Evolutionary conservation across 1,140 invertebrate species (phyloP).

Genomic region (Hydropsyche tenuis): DNA sequence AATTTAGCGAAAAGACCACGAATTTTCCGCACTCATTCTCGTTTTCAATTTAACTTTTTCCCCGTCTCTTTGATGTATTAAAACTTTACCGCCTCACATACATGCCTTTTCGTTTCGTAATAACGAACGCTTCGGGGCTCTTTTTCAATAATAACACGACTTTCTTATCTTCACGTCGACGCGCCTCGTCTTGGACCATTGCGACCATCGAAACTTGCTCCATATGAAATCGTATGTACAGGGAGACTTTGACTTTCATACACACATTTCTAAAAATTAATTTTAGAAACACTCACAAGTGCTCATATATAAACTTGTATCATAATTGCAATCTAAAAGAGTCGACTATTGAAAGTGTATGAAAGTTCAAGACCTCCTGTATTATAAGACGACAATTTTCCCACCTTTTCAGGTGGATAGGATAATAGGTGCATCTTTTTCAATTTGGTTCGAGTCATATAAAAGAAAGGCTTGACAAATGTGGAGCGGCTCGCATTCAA

Average conservation of each 20-base stretch:
- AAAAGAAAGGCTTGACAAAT: constrained; percentile 34
- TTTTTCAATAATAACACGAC: not conserved
- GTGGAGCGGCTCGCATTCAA: constrained; percentile 21
- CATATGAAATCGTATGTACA: too few species aligned
- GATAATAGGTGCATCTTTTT: constrained; percentile 1
- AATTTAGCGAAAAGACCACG: too few species aligned
- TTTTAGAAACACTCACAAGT: too few species aligned
- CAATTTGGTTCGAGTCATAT: constrained; percentile 11
- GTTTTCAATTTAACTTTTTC: constrained; percentile 46
- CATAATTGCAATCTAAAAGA: too few species aligned
- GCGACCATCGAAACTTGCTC: not conserved
- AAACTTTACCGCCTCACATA: not conserved
- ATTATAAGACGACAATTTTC: too few species aligned
- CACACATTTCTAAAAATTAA: too few species aligned
- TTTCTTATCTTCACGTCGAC: not conserved
- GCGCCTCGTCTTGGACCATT: not conserved
- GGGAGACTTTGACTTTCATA: too few species aligned
- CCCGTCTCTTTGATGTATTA: constrained; percentile 6
- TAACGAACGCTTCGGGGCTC: not conserved
- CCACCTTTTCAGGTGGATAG: too few species aligned
- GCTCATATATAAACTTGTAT: too few species aligned
- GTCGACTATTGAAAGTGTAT: too few species aligned
- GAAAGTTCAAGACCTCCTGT: too few species aligned
- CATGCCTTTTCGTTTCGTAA: too few species aligned
- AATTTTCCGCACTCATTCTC: constrained; percentile 22